A percentile compares a stretch with the other conserved stretches of the same genome.
Evolutionary conservation across 2,797 vertebrate species (phyloP).

Genomic region (Pterois miles): DNA sequence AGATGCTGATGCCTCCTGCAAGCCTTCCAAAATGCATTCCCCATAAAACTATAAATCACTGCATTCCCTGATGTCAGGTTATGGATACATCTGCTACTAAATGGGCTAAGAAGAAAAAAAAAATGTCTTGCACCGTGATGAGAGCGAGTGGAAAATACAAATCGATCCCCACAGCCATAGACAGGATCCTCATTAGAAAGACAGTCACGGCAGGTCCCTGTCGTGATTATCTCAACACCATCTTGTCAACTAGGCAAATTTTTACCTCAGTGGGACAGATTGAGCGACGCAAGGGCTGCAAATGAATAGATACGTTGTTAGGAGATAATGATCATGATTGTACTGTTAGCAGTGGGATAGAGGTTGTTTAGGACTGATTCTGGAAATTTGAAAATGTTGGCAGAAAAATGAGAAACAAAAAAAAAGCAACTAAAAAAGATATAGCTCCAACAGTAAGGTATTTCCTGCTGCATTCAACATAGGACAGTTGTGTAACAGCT

Average conservation of each 20-base stretch:
- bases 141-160: constrained; percentile 60
- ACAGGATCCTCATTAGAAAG: constrained; percentile 71
- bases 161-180: constrained; percentile 50
- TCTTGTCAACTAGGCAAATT: constrained; percentile 76
- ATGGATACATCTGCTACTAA: constrained; percentile 67
- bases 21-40: constrained; percentile 71
- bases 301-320: constrained; percentile 68
- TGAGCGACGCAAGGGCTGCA: constrained; percentile 47
- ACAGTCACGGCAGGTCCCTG: constrained; percentile 59
- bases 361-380: constrained; percentile 63
- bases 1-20: constrained; percentile 71
- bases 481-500: constrained; percentile 19
- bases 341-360: constrained; percentile 40
- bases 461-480: constrained; percentile 10
- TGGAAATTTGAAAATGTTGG: constrained; percentile 28
- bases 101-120: constrained; percentile 21
- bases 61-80: constrained; percentile 71
- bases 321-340: constrained; percentile 70
- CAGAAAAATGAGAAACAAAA: constrained; percentile 3
- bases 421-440: background rate
- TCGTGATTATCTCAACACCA: constrained; percentile 71
- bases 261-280: constrained; percentile 63
- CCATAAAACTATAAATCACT: constrained; percentile 77
- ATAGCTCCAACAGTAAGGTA: background rate
- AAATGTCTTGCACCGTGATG: background rate